Evolutionary conservation across 1,140 invertebrate species (phyloP).

Genomic region (Conus ventricosus): DNA sequence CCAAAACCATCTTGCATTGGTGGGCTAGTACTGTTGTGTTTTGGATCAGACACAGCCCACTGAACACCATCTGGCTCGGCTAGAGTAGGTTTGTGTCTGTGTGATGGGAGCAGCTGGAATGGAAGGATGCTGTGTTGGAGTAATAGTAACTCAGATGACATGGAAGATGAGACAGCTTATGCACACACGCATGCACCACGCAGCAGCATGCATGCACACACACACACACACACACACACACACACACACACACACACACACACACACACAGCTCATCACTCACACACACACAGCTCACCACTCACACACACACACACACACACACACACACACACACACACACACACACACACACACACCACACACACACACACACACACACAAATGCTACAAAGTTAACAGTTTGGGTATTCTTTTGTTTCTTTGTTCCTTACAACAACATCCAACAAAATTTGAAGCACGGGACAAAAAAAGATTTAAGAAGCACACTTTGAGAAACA

Average conservation of each 20-base stretch:
- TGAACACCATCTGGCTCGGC: no score
- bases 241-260: conserved; percentile 36
- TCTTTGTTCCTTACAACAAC: background rate
- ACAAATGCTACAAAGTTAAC: background rate
- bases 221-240: conserved; percentile 35
- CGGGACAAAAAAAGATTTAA: background rate
- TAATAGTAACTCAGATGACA: no score
- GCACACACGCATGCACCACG: conserved; percentile 16
- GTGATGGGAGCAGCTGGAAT: no score
- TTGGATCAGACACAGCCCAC: no score
- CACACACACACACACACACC: background rate
- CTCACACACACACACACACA: conserved; percentile 12
- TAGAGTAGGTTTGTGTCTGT: no score
- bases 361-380: no score
- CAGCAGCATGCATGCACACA: conserved; percentile 12
- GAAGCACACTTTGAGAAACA: background rate
- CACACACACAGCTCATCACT: background rate
- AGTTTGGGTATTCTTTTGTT: background rate
- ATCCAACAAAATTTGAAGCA: no score
- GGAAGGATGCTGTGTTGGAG: no score
- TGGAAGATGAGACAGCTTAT: no score
- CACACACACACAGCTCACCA: background rate
- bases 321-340: conserved; percentile 14
- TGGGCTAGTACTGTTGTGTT: no score
- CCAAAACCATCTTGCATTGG: no score